Conservation (phyloP, 2,888 invertebrate genomes). For the Esperia sulphurella region DNA sequence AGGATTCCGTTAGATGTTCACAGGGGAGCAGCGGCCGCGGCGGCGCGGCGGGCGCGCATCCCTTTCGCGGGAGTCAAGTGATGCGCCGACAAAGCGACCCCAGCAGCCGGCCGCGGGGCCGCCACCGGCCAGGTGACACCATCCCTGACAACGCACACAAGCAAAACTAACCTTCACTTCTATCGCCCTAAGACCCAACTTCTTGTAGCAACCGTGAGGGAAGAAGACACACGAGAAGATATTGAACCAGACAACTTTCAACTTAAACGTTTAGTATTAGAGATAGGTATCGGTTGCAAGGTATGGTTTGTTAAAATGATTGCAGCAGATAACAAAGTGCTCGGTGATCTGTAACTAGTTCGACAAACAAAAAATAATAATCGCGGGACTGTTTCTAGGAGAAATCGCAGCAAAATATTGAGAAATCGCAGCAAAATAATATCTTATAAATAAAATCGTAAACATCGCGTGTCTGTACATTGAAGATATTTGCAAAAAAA, state of each 20-base stretch:
- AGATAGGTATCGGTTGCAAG: conserved; percentile 31
- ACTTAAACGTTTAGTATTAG: conserved; percentile 35
- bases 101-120: conserved; percentile 46
- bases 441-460: too few species aligned
- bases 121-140: conserved; percentile 70
- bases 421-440: conserved; percentile 4
- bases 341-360: conserved; percentile 71
- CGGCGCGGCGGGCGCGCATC: conserved; percentile 50
- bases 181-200: conserved; percentile 13
- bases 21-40: too few species aligned
- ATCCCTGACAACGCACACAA: conserved; percentile 7
- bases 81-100: conserved; percentile 59
- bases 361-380: conserved; percentile 54
- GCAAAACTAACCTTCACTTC: conserved; percentile 30
- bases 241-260: conserved; percentile 35
- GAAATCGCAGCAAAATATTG: conserved; percentile 24
- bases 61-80: conserved; percentile 76
- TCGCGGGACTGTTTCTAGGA: conserved; percentile 20
- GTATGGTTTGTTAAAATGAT: conserved; percentile 40
- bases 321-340: conserved; percentile 62
- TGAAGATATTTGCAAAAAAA: too few species aligned
- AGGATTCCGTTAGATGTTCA: conserved; percentile 66
- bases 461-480: too few species aligned
- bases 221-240: conserved; percentile 33
- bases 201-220: conserved; percentile 1